Base-by-base conservation (phyloP, 2,888 invertebrate genomes). In the Athripsodes cinereus region DNA sequence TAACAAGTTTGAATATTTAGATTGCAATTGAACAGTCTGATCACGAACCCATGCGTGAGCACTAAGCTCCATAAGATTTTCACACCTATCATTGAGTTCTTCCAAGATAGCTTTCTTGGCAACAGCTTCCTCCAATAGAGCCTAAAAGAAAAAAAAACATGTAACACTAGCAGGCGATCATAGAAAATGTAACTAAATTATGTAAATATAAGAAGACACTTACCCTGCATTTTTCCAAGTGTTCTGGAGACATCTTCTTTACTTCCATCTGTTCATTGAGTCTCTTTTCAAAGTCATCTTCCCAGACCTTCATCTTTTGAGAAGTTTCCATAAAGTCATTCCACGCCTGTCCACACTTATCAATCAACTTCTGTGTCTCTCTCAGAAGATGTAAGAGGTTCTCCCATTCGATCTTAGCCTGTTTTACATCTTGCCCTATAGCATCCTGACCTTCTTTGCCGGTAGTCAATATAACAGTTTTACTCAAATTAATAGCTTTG, bases 1-100 rank as follows among this genome's bases (percentile, higher is more conserved):
- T 22, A 93, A 71, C 13, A 93, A 71, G 64, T 86, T 85, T 0
- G 91, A 89, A 68, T 93, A 94, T 58, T 85, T 83, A 2, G 89
- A 86, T 74, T 94, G 93, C 0, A 91, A 74, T 67, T 88, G 88
- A 1, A 92, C 88, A 2, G 92, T 91, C 71, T 90, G 88, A 68
- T 94, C 93, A 20, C 94, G 82, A 1, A 92, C 90, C 81, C 89
- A 87, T 18, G 88, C 84, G 67, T 89, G 88, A 26, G 92, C 91
- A 68, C 91, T 90, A 52, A 89, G 82, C 69, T 93, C 93, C 86
- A 93, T 88, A 0, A 95, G 76, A 52, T 86, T 80, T 72, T 94
- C 94, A 69, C 93, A 94, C 66, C 87, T 83, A 69, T 94, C 94
- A 67, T 90, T 91, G 1, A 95, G 74, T 69, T 89, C 88, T 76